Conservation (phyloP, 2,888 invertebrate genomes). For the Allygus modestus region DNA sequence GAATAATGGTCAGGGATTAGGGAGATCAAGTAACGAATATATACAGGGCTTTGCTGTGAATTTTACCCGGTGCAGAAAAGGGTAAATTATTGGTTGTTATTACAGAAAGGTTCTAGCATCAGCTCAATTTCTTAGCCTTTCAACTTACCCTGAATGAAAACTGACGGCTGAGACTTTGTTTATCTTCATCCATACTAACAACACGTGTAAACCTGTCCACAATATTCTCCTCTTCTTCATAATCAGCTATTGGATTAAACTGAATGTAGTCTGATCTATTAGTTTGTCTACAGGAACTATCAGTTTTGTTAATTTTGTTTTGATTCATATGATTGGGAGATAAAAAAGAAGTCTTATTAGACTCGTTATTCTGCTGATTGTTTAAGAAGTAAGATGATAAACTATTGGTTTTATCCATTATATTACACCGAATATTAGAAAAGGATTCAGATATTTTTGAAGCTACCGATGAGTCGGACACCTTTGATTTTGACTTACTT, state of each 20-base stretch:
- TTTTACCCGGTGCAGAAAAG: too few species aligned
- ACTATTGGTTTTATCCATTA: constrained; percentile 66
- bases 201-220: constrained; percentile 79
- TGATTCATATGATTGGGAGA: constrained; percentile 53
- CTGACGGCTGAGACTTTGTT: constrained; percentile 40
- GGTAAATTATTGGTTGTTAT: too few species aligned
- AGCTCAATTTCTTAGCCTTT: too few species aligned
- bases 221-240: constrained; percentile 74
- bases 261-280: constrained; percentile 53
- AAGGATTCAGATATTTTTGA: constrained; percentile 61
- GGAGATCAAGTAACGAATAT: too few species aligned
- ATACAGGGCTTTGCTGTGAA: too few species aligned
- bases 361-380: constrained; percentile 20
- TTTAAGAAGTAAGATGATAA: constrained; percentile 65
- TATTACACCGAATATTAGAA: constrained; percentile 63
- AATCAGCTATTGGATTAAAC: constrained; percentile 57
- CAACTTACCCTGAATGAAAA: constrained; percentile 48
- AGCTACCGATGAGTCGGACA: constrained; percentile 72
- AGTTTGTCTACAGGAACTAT: constrained; percentile 3
- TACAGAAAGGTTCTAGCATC: too few species aligned
- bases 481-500: constrained; percentile 74
- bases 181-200: constrained; percentile 76
- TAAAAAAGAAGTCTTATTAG: constrained; percentile 42
- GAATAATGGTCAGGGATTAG: too few species aligned
- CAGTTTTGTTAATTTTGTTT: constrained; percentile 44